Evolutionary conservation across 2,888 invertebrate genomes (phyloP).

Genomic region (Sylvicola fuscatus): DNA sequence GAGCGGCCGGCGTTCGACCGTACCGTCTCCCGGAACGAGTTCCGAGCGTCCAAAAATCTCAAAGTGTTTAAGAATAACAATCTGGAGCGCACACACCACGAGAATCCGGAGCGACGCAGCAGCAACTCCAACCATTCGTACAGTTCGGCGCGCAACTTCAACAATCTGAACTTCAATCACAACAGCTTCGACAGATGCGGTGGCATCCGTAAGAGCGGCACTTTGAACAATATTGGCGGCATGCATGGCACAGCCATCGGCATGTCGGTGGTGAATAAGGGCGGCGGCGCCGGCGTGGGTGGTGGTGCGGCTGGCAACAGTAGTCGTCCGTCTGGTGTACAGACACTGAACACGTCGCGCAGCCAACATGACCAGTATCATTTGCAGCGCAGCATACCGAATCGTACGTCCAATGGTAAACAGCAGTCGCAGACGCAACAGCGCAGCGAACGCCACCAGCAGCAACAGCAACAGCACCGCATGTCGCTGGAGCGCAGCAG

Average conservation of each 20-base stretch:
- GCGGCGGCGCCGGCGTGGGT: conserved; percentile 9
- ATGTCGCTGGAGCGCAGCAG: conserved; percentile 8
- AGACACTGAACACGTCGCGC: conserved; percentile 12
- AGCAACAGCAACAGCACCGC: too few species aligned
- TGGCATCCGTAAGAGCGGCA: conserved; percentile 23
- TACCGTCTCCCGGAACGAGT: conserved; percentile 7
- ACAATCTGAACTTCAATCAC: conserved; percentile 14
- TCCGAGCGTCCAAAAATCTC: conserved; percentile 9
- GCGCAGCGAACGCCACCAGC: conserved; percentile 1
- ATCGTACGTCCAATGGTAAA: background rate
- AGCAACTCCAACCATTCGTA: conserved; percentile 1
- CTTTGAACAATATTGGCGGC: conserved; percentile 18
- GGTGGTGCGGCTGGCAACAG: conserved; percentile 7
- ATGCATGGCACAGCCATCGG: conserved; percentile 3
- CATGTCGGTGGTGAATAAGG: conserved; percentile 1
- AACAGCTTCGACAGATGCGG: conserved; percentile 20
- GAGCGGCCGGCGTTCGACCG: conserved; percentile 28
- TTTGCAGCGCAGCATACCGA: conserved; percentile 1
- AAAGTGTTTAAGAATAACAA: conserved; percentile 6
- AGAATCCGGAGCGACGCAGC: background rate
- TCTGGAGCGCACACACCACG: too few species aligned
- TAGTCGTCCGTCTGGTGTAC: conserved; percentile 10
- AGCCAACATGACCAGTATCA: conserved; percentile 3
- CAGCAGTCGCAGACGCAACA: conserved; percentile 3
- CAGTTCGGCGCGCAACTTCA: conserved; percentile 5